These are phyloP conservation scores for Zygaena filipendulae DNA, from an alignment of 2,888 invertebrate species.

Conservation along the genomic window DNA sequence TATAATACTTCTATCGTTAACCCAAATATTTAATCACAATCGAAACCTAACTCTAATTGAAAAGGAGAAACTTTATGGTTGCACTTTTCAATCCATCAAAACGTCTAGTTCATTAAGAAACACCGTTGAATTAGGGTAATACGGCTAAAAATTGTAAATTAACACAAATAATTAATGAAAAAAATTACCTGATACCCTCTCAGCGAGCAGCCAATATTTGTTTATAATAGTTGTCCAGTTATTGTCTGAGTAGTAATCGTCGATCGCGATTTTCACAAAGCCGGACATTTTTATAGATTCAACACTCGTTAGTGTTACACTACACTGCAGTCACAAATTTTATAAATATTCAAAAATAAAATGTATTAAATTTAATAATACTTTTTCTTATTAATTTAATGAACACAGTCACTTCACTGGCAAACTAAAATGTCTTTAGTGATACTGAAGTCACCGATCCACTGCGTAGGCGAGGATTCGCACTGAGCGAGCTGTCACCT, in stretches of 20 bases:
- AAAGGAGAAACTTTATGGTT: too few species aligned
- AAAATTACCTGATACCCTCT: conserved; percentile 76
- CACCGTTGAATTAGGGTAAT: too few species aligned
- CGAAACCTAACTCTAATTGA: too few species aligned
- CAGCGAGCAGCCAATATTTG: conserved; percentile 77
- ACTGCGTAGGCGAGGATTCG: conserved; percentile 40
- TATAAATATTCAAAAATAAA: conserved; percentile 5
- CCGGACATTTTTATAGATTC: conserved; percentile 66
- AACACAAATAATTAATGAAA: conserved; percentile 4
- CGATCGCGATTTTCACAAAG: conserved; percentile 74
- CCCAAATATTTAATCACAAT: too few species aligned
- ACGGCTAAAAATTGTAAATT: too few species aligned
- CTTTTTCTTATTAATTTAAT: conserved; percentile 19
- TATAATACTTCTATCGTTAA: too few species aligned
- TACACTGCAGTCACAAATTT: conserved; percentile 2
- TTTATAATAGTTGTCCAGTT: conserved; percentile 74
- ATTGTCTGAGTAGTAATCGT: conserved; percentile 71
- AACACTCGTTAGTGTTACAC: conserved; percentile 11
- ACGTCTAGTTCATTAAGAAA: too few species aligned
- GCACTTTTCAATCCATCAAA: too few species aligned
- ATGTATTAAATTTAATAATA: conserved; percentile 4
- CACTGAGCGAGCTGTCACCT: conserved; percentile 54
- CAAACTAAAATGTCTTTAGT: conserved; percentile 19
- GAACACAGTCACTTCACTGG: conserved; percentile 38
- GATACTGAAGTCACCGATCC: conserved; percentile 21